These are phyloP conservation scores for Osmoderma eremita DNA, from an alignment of 2,888 invertebrate species.

Conservation along the genomic window DNA sequence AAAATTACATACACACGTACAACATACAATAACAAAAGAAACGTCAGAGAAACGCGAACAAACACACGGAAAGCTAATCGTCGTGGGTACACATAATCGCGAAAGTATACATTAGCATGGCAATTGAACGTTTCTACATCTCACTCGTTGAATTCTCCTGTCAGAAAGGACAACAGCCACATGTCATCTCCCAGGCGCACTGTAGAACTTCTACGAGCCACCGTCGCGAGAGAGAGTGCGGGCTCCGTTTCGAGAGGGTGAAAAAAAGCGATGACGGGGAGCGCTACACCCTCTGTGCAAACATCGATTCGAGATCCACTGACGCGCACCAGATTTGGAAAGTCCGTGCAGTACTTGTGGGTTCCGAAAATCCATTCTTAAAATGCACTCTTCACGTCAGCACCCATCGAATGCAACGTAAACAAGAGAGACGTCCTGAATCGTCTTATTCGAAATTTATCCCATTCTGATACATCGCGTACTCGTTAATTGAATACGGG, in stretches of 20 bases:
- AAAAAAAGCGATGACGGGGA: slow-evolving; percentile 45
- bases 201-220: neutral
- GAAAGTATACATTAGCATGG: slow-evolving; percentile 26
- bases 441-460: neutral
- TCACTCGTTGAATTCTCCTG: slow-evolving; percentile 25
- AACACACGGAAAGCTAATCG: neutral
- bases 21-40: slow-evolving; percentile 15
- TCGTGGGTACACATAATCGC: slow-evolving; percentile 19
- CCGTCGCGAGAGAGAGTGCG: slow-evolving; percentile 4
- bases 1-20: neutral
- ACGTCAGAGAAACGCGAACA: neutral
- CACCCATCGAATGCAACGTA: neutral
- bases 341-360: slow-evolving; percentile 51
- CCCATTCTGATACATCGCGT: slow-evolving; percentile 39
- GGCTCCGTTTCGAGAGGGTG: slow-evolving; percentile 42
- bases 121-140: slow-evolving; percentile 42
- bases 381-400: slow-evolving; percentile 35
- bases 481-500: slow-evolving; percentile 45
- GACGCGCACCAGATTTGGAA: slow-evolving; percentile 54
- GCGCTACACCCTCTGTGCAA: slow-evolving; percentile 52
- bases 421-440: slow-evolving; percentile 20
- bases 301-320: slow-evolving; percentile 51
- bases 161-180: slow-evolving; percentile 40
- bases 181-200: slow-evolving; percentile 49
- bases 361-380: slow-evolving; percentile 28